Conservation (phyloP, 37 sponge, comb jelly and placozoan genomes). For the Oscarella lobularis region DNA sequence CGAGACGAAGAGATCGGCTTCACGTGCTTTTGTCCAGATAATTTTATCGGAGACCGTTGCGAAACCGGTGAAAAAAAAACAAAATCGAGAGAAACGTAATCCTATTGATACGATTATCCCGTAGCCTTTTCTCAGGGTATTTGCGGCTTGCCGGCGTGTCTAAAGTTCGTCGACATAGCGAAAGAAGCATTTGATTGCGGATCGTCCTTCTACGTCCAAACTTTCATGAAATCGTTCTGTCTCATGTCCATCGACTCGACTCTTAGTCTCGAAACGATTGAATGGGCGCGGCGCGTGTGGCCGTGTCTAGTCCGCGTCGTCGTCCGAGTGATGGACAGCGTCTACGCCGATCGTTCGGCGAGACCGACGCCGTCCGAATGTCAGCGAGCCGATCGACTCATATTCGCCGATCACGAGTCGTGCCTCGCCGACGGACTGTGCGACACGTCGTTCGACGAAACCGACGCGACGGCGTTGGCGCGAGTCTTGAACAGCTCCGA, state of each 20-base stretch:
- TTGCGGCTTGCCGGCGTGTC: too few species aligned
- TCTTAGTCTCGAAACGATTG: background rate
- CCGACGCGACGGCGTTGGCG: background rate
- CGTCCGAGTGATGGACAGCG: background rate
- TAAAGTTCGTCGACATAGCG: too few species aligned
- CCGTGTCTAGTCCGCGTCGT: background rate
- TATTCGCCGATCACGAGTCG: background rate
- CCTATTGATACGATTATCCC: too few species aligned
- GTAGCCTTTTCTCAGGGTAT: too few species aligned
- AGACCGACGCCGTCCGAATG: background rate
- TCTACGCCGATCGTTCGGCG: background rate
- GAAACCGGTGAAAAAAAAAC: too few species aligned
- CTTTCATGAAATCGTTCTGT: background rate
- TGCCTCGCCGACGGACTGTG: background rate
- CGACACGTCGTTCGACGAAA: background rate
- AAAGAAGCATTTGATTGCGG: too few species aligned
- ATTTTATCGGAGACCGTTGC: too few species aligned
- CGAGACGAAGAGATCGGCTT: too few species aligned
- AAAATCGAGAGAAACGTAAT: too few species aligned
- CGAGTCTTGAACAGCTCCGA: background rate
- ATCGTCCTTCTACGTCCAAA: background rate
- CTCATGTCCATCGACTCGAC: background rate
- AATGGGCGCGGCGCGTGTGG: background rate
- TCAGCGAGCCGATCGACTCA: background rate
- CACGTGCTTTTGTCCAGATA: too few species aligned